A percentile compares a stretch with the other conserved stretches of the same genome.
Evolutionary conservation across 2,888 invertebrate genomes (phyloP).

Genomic region (Morpho deidamia): DNA sequence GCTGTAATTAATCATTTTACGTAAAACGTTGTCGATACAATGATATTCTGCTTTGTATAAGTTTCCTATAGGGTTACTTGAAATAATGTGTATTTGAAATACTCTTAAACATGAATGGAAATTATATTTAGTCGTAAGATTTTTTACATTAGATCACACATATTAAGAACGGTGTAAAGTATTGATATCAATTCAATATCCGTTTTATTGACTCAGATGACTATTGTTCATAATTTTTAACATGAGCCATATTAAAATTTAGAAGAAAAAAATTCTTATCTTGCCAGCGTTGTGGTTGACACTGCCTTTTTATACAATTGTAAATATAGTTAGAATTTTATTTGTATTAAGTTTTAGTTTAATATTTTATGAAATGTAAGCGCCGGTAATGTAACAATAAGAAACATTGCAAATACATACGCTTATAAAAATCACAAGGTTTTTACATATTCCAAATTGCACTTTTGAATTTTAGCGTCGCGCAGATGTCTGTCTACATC

Average conservation of each 20-base stretch:
- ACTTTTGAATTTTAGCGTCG: conserved; percentile 40
- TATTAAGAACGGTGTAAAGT: conserved; percentile 20
- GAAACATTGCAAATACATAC: conserved; percentile 3
- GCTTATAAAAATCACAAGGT: neutral
- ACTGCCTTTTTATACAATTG: conserved; percentile 67
- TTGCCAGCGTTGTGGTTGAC: conserved; percentile 74
- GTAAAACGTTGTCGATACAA: conserved; percentile 7
- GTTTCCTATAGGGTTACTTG: conserved; percentile 53
- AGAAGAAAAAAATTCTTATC: conserved; percentile 65
- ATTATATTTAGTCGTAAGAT: conserved; percentile 15
- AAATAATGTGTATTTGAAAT: conserved; percentile 37
- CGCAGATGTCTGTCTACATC: conserved; percentile 74
- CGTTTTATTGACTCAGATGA: conserved; percentile 35
- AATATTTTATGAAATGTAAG: conserved; percentile 17
- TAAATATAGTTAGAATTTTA: conserved; percentile 50
- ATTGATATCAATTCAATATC: conserved; percentile 31
- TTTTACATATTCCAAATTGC: conserved; percentile 1
- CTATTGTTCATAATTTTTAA: conserved; percentile 54
- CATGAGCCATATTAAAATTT: conserved; percentile 75
- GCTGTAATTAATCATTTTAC: conserved; percentile 28
- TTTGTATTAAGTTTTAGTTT: conserved; percentile 32
- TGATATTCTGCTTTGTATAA: conserved; percentile 9
- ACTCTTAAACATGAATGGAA: conserved; percentile 29
- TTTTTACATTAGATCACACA: conserved; percentile 5
- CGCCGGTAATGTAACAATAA: conserved; percentile 8